Evolutionary conservation across 2,797 vertebrate genomes (phyloP).

Genomic region (Simalia tracyae): DNA sequence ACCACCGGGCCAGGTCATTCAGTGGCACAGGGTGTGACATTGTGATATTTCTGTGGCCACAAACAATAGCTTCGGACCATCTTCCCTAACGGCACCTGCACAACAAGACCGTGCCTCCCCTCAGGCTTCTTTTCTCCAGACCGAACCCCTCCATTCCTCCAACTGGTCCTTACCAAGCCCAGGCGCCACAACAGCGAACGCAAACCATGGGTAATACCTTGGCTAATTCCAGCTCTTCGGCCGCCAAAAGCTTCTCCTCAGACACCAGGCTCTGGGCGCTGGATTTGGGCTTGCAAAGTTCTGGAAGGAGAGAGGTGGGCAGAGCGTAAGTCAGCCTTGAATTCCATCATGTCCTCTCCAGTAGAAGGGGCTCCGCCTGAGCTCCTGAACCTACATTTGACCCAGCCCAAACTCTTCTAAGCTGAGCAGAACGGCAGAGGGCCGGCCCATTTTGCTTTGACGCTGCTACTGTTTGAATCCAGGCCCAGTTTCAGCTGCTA

Average conservation of each 20-base stretch:
- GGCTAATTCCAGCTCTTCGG: slow-evolving; percentile 82
- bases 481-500: not conserved
- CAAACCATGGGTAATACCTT: slow-evolving; percentile 77
- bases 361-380: not conserved
- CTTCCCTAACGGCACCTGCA: not conserved
- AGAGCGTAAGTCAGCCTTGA: too few species aligned
- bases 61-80: not conserved
- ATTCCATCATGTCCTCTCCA: too few species aligned
- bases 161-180: not conserved
- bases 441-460: not conserved
- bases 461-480: not conserved
- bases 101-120: not conserved
- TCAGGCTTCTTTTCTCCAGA: not conserved
- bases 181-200: not conserved
- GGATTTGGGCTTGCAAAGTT: slow-evolving; percentile 76
- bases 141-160: not conserved
- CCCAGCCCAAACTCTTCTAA: not conserved
- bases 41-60: too few species aligned
- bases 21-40: too few species aligned
- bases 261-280: slow-evolving; percentile 73
- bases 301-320: slow-evolving; percentile 54
- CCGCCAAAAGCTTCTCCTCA: slow-evolving; percentile 75
- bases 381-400: not conserved
- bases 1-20: not conserved
- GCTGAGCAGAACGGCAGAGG: too few species aligned